Evolutionary conservation across 1,140 invertebrate species (phyloP).

Genomic region (Andricus grossulariae): DNA sequence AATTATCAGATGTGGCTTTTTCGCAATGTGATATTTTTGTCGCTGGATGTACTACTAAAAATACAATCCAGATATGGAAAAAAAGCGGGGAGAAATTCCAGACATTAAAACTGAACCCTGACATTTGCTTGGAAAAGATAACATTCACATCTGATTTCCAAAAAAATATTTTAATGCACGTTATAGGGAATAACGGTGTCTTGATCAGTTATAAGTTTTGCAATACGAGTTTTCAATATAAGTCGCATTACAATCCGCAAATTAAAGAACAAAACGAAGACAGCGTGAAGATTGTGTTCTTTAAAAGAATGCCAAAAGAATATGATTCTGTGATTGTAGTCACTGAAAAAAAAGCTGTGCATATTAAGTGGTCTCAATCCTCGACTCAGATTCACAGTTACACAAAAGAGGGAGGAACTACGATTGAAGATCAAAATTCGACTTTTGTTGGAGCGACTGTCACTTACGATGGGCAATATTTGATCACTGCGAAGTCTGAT

Average conservation of each 20-base stretch:
- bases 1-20: conserved; percentile 66
- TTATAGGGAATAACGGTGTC: conserved; percentile 51
- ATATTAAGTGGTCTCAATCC: conserved; percentile 55
- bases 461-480: conserved; percentile 68
- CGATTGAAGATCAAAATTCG: conserved; percentile 48
- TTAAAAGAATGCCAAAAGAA: too few relatives aligned
- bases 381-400: conserved; percentile 57
- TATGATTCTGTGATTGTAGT: too few relatives aligned
- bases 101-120: not conserved
- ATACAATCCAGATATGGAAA: conserved; percentile 57
- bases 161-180: conserved; percentile 52
- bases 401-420: conserved; percentile 49
- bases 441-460: conserved; percentile 63
- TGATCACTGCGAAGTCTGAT: conserved; percentile 66
- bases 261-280: too few relatives aligned
- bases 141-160: conserved; percentile 51
- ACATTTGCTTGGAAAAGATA: not conserved
- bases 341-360: conserved; percentile 57
- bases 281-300: too few relatives aligned
- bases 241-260: conserved; percentile 28
- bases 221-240: not conserved
- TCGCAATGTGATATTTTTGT: conserved; percentile 56
- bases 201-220: not conserved
- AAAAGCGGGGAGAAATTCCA: not conserved
- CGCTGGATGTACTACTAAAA: conserved; percentile 63